These are phyloP conservation scores for Elgaria multicarinata DNA, from an alignment of 2,113 vertebrate genomes.

Conservation along the genomic window DNA sequence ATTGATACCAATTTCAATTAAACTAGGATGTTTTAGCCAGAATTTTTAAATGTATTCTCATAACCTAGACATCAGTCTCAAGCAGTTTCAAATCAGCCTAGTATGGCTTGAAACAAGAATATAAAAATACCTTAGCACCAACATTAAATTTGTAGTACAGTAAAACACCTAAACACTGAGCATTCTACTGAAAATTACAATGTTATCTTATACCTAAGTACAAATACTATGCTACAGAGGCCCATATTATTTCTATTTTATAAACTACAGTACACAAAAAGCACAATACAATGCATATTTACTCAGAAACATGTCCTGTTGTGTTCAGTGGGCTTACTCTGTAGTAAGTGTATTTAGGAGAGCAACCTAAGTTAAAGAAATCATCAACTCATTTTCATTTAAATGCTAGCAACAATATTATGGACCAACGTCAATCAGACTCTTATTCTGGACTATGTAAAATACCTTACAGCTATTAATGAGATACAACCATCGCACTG, in stretches of 20 bases:
- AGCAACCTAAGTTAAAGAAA: background rate
- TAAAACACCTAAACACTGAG: rapidly evolving
- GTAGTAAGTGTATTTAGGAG: too few relatives aligned
- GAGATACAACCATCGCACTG: background rate
- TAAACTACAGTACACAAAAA: background rate
- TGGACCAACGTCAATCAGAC: rapidly evolving
- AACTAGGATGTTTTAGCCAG: background rate
- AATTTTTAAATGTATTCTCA: background rate
- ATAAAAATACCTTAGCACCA: background rate
- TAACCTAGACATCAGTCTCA: background rate
- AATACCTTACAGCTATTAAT: background rate
- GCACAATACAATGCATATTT: too few relatives aligned
- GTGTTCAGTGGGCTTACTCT: too few relatives aligned
- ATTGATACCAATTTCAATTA: rapidly evolving
- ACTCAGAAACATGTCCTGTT: too few relatives aligned
- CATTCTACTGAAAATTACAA: background rate
- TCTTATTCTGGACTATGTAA: background rate
- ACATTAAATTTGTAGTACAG: background rate
- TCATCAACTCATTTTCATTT: background rate
- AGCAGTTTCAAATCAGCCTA: background rate
- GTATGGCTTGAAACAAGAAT: background rate
- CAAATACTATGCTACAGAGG: background rate
- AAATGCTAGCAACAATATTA: background rate
- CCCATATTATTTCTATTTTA: rapidly evolving
- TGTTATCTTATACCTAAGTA: background rate